Percentiles rank a stretch among this genome's conserved stretches.
Conservation (phyloP, 2,797 vertebrate species). For the Danio choprae region DNA sequence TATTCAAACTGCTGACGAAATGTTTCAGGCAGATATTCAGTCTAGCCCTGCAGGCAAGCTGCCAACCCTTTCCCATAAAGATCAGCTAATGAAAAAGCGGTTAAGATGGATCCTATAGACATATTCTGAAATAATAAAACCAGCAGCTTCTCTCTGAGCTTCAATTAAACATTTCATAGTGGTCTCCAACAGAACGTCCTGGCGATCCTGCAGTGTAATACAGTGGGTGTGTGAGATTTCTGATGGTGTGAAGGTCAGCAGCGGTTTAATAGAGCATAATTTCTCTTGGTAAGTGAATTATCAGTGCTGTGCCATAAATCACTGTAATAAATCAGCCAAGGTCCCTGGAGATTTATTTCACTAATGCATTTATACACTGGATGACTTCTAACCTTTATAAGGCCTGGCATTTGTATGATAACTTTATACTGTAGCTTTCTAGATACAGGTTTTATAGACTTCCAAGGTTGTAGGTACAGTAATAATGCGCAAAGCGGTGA, state of each 20-base stretch:
- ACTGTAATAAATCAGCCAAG: not conserved
- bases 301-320: conserved; percentile 7
- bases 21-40: conserved; percentile 54
- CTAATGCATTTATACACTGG: not conserved
- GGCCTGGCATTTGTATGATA: not conserved
- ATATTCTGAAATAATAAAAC: conserved; percentile 12
- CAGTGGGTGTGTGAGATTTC: conserved; percentile 14
- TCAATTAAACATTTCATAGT: conserved; percentile 20
- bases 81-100: conserved; percentile 37
- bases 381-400: conserved; percentile 1
- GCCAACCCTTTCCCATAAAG: conserved; percentile 28
- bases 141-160: not conserved
- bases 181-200: not conserved
- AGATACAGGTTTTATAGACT: not conserved
- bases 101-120: conserved; percentile 13
- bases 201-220: not conserved
- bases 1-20: conserved; percentile 56
- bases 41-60: conserved; percentile 34
- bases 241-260: conserved; percentile 23
- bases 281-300: conserved; percentile 26
- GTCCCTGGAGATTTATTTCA: not conserved
- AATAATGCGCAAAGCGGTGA: not conserved
- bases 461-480: too few relatives aligned
- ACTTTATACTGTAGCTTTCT: not conserved
- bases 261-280: conserved; percentile 24